Conservation (phyloP, 2,797 vertebrate species). For the Lacerta viridis region DNA sequence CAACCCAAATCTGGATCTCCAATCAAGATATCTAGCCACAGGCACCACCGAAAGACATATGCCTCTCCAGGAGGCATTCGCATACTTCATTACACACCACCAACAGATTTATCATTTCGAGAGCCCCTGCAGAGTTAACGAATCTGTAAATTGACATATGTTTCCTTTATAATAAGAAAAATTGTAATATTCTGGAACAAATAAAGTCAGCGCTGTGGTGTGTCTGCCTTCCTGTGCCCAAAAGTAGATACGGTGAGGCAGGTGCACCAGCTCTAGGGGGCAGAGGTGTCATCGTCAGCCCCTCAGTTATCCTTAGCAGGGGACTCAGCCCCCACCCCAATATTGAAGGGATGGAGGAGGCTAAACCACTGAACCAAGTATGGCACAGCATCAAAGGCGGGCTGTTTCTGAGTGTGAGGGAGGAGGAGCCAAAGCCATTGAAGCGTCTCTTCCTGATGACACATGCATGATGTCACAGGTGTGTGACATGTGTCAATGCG, state of each 20-base stretch:
- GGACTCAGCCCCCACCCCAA: too few relatives aligned
- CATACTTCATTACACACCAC: neutral
- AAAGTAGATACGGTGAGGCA: neutral
- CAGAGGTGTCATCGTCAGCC: too few relatives aligned
- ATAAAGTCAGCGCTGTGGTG: neutral
- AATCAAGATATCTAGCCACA: neutral
- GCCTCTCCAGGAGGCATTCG: neutral
- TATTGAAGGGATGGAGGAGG: too few relatives aligned
- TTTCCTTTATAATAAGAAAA: neutral
- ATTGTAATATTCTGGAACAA: neutral
- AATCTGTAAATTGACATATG: slow-evolving; percentile 3
- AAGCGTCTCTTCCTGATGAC: too few relatives aligned
- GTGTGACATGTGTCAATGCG: too few relatives aligned
- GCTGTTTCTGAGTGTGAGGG: too few relatives aligned
- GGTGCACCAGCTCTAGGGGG: too few relatives aligned
- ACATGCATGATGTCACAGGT: too few relatives aligned
- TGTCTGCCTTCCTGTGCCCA: neutral
- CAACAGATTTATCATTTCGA: slow-evolving; percentile 26
- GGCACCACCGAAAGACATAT: neutral
- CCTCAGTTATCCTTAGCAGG: too few relatives aligned
- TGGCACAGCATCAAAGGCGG: too few relatives aligned
- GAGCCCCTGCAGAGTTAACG: neutral
- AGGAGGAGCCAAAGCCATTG: too few relatives aligned
- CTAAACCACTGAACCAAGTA: too few relatives aligned
- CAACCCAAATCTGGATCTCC: neutral